phyloP scores from a whole-genome alignment of 1,140 invertebrate species.

The Chrysopa pallens region DNA sequence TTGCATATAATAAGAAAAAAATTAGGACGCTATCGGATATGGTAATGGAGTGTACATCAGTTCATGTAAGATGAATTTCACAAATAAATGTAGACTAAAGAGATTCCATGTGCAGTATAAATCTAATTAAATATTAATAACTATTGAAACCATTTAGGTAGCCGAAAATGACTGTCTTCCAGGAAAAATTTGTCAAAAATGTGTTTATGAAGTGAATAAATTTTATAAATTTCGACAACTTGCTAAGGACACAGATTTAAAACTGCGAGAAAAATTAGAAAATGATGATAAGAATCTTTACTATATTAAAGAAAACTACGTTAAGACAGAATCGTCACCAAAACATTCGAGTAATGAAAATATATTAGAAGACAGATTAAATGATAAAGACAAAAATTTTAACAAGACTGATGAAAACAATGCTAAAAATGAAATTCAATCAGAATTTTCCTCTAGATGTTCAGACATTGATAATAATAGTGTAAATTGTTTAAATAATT shows the following conservation, averaged over 20 bases:
- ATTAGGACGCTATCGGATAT: not conserved
- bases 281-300: not conserved
- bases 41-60: not conserved
- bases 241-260: constrained; percentile 7
- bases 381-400: not conserved
- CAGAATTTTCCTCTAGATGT: too few species aligned
- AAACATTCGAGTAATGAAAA: too few species aligned
- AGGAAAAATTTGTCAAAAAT: constrained; percentile 12
- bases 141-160: constrained; percentile 8
- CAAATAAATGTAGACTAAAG: not conserved
- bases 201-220: constrained; percentile 11
- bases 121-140: too few species aligned
- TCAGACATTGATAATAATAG: too few species aligned
- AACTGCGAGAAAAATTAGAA: constrained; percentile 4
- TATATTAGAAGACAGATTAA: not conserved
- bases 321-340: not conserved
- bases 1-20: not conserved
- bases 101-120: too few species aligned
- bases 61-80: not conserved
- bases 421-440: too few species aligned
- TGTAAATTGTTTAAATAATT: too few species aligned
- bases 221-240: constrained; percentile 14
- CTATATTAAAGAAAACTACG: not conserved
- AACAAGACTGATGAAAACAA: too few species aligned
- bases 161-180: constrained; percentile 11